Conservation (phyloP, 2,113 vertebrate genomes). For the Taxidea taxus region DNA sequence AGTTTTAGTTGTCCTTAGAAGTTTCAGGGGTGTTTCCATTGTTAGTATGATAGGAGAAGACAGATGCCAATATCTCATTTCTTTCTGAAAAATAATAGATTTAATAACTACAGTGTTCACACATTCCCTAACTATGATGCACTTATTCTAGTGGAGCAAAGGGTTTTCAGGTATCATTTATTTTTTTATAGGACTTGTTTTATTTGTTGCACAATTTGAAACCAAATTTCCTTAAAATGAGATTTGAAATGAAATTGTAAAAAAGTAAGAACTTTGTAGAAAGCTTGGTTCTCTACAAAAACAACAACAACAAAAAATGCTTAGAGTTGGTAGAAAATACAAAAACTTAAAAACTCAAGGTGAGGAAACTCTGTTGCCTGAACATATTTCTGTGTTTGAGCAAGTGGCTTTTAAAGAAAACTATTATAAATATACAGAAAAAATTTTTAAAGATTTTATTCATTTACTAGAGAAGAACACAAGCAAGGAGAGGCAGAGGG, state of each 20-base stretch:
- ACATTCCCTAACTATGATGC: not conserved
- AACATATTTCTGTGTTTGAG: not conserved
- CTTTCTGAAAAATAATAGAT: not conserved
- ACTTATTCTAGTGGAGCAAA: not conserved
- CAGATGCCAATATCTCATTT: not conserved
- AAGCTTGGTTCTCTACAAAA: not conserved
- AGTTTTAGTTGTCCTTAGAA: not conserved
- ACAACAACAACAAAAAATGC: not conserved
- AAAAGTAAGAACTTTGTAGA: not conserved
- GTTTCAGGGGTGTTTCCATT: not conserved
- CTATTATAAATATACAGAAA: not conserved
- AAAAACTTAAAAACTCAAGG: not conserved
- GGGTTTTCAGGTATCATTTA: not conserved
- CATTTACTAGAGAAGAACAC: not conserved
- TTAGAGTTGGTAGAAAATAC: not conserved
- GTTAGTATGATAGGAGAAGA: not conserved
- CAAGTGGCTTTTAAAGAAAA: not conserved
- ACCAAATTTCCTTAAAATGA: not conserved
- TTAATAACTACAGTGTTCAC: not conserved
- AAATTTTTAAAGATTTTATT: not conserved
- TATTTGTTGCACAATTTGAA: not conserved
- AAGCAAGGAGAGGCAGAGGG: not conserved
- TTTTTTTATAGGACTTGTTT: not conserved
- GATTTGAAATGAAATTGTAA: not conserved
- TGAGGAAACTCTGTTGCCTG: not conserved